Base-by-base conservation (phyloP, 2,797 vertebrate genomes). In the Podargus strigoides region DNA sequence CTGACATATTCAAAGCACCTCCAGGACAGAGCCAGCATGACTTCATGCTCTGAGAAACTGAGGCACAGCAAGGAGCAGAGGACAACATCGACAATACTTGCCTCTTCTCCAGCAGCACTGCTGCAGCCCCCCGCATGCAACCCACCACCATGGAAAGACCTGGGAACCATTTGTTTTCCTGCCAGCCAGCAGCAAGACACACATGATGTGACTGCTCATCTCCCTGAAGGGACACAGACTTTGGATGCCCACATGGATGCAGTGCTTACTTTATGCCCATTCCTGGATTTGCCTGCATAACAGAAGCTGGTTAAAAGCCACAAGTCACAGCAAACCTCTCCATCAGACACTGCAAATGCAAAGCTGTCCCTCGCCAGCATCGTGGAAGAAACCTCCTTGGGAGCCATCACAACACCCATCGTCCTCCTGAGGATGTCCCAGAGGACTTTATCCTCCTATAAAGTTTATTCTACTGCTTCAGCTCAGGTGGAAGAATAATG, bases 381-480 rank as follows among this genome's bases (percentile, higher is more conserved):
- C 37, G 36, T n/a, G 55, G 18, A 42, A 39, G 39, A 85, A 70
- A 36, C 24, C 22, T 66, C 20, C 60, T 67, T 3, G 11, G 49
- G 27, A 78, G 14, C 7, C 26, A 49, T 55, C 50, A 68, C 46
- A 77, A 14, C 13, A 49, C 55, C 42, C 32, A 87, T 52, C 64
- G 47, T 72, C 49, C 39, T 87, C 76, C 67, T 81, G 90, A 80
- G 87, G 82, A 85, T 28, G 67, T 96, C 79, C 86, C 77, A 77
- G 90, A 86, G 85, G 86, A 87, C 70, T 89, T 97, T 83, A 93
- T 79, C 97, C 92, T 95, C 97, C 97, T 93, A 98, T 90, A 34
- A 89, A 85, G 96, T 97, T 97, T 97, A 94, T 90, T 95, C 96
- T 93, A 96, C 97, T 97, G 97, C 96, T 97, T 85, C 89, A 66